These are phyloP conservation scores for Plutella xylostella DNA, from an alignment of 2,888 invertebrate genomes.

Conservation along the genomic window DNA sequence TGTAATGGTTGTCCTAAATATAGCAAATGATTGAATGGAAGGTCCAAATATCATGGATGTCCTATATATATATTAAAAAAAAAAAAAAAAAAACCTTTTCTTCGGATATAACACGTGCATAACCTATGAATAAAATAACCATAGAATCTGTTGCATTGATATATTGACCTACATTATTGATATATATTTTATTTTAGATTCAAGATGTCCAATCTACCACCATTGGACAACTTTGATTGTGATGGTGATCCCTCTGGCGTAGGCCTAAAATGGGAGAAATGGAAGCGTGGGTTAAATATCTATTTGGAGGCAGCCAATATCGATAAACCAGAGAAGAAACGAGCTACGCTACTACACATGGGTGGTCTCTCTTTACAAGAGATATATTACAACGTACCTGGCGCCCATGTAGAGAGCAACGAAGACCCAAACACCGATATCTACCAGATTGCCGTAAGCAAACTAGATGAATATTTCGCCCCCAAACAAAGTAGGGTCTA, in stretches of 20 bases:
- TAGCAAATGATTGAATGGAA: too few relatives aligned
- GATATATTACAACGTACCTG: slow-evolving; percentile 23
- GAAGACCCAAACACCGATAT: slow-evolving; percentile 7
- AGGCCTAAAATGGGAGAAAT: slow-evolving; percentile 24
- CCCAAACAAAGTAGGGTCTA: slow-evolving; percentile 25
- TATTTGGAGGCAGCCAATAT: slow-evolving; percentile 19
- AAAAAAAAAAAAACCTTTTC: too few relatives aligned
- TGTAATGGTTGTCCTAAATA: too few relatives aligned
- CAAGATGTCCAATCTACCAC: too few relatives aligned
- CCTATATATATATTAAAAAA: too few relatives aligned
- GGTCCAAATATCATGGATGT: too few relatives aligned
- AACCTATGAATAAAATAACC: too few relatives aligned
- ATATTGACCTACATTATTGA: too few relatives aligned
- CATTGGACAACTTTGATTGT: slow-evolving; percentile 15
- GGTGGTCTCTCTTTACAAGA: slow-evolving; percentile 23
- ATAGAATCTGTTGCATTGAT: too few relatives aligned
- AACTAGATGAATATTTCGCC: slow-evolving; percentile 22
- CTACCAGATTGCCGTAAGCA: slow-evolving; percentile 15
- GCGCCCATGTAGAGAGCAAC: slow-evolving; percentile 12
- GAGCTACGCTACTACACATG: slow-evolving; percentile 20
- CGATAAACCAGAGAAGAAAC: slow-evolving; percentile 9
- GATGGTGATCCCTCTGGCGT: slow-evolving; percentile 23
- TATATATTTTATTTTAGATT: too few relatives aligned
- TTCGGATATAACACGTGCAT: too few relatives aligned
- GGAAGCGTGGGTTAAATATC: slow-evolving; percentile 23